These are phyloP conservation scores for Onthophagus sagittarius DNA, from an alignment of 2,888 invertebrate genomes.

Conservation along the genomic window DNA sequence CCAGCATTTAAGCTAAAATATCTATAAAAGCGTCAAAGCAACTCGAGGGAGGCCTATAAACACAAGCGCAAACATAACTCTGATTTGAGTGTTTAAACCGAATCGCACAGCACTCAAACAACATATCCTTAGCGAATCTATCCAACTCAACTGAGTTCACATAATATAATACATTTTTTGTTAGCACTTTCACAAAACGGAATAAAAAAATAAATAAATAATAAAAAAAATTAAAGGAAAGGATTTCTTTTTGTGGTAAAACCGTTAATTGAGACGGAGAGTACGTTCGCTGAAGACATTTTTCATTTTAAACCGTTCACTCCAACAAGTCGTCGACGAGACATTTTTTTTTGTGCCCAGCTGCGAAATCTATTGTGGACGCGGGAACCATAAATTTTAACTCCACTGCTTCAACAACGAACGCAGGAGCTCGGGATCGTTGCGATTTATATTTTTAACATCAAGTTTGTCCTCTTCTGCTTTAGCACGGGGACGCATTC, in stretches of 20 bases:
- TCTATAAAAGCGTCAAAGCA: no score
- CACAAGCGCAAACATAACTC: no score
- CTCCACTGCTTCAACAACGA: neutral
- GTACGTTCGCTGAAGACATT: neutral
- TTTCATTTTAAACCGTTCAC: neutral
- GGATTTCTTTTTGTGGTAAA: neutral
- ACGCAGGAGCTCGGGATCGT: neutral
- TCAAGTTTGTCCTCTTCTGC: neutral
- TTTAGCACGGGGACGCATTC: no score
- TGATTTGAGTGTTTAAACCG: no score
- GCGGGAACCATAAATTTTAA: neutral
- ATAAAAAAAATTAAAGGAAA: neutral
- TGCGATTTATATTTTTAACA: neutral
- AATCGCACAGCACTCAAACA: no score
- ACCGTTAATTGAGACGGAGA: neutral
- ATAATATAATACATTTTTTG: no score
- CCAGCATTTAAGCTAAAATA: no score
- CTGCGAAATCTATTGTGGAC: neutral
- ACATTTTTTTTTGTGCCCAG: neutral
- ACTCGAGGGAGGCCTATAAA: no score
- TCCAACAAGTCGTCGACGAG: neutral
- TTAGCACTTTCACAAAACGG: no score
- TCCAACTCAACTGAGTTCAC: no score
- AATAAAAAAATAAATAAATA: no score
- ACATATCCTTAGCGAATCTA: no score